A percentile compares a stretch with the other conserved stretches of the same genome.
These are phyloP conservation scores for Psittacara wagleri DNA, from an alignment of 2,113 vertebrate genomes.

Conservation along the genomic window DNA sequence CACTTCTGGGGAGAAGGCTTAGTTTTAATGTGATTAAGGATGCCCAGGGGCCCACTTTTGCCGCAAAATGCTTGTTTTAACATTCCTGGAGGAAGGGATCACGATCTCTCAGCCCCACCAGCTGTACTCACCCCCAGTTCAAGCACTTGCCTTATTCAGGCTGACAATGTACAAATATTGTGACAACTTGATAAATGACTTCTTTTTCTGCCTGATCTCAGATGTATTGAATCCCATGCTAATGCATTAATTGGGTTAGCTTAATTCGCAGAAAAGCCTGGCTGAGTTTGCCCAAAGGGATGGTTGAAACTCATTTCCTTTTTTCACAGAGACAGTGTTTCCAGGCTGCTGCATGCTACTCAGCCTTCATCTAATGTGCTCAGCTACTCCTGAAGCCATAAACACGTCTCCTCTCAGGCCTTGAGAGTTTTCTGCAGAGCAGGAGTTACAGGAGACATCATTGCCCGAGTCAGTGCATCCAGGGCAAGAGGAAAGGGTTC, in stretches of 20 bases:
- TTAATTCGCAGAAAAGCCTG: neutral
- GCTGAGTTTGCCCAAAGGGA: neutral
- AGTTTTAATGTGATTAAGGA: fast-evolving
- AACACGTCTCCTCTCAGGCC: neutral
- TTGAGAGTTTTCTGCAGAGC: neutral
- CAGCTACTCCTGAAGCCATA: neutral
- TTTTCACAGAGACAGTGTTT: neutral
- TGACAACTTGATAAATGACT: neutral
- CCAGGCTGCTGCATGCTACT: neutral
- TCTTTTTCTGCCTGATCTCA: neutral
- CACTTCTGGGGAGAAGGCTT: fast-evolving
- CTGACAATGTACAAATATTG: neutral
- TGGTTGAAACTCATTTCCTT: neutral
- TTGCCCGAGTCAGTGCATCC: neutral
- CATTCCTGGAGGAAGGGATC: neutral
- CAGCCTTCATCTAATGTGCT: fast-evolving
- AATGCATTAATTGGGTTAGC: neutral
- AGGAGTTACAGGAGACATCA: fast-evolving
- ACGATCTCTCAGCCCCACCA: neutral
- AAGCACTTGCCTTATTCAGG: fast-evolving
- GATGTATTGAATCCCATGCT: neutral
- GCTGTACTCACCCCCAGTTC: fast-evolving
- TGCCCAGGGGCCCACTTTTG: neutral
- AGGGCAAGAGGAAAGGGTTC: neutral
- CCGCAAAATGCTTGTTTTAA: fast-evolving